phyloP scores from a whole-genome alignment of 2,888 invertebrate species.

The Drosophila austrosaltans region DNA sequence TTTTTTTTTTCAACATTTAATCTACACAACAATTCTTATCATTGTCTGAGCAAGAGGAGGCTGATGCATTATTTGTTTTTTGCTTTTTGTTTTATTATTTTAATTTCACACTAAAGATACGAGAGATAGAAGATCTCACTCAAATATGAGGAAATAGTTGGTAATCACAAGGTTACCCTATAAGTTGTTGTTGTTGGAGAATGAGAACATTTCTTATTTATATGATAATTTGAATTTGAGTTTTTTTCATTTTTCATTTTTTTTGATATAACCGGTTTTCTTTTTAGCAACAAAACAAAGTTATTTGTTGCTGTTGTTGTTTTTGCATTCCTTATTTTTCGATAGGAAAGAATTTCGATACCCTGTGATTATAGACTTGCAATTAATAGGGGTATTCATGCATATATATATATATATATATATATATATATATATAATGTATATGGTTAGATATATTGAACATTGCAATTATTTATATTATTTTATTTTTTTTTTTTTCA shows the following conservation, averaged over 20 bases:
- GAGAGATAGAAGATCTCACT: neutral
- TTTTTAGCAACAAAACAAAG: neutral
- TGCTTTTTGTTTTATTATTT: neutral
- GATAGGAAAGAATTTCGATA: neutral
- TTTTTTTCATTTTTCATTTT: neutral
- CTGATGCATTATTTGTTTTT: neutral
- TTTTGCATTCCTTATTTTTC: neutral
- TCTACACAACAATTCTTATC: neutral
- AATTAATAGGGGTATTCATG: too few relatives aligned
- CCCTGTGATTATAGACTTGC: neutral
- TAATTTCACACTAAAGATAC: neutral
- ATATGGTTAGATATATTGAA: too few relatives aligned
- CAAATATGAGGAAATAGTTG: neutral
- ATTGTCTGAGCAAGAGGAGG: neutral
- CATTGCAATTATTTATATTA: too few relatives aligned
- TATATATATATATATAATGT: too few relatives aligned
- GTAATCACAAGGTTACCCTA: constrained; percentile 3
- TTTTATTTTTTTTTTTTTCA: too few relatives aligned
- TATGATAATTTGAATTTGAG: constrained; percentile 27
- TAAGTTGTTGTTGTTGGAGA: neutral
- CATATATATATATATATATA: too few relatives aligned
- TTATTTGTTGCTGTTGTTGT: neutral
- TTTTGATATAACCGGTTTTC: constrained; percentile 36
- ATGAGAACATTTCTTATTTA: constrained; percentile 57
- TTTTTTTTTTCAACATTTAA: neutral